Evolutionary conservation across 2,888 invertebrate genomes (phyloP), one percentile per base, ranked within the genome.

Genomic region (Netelia inedita): DNA sequence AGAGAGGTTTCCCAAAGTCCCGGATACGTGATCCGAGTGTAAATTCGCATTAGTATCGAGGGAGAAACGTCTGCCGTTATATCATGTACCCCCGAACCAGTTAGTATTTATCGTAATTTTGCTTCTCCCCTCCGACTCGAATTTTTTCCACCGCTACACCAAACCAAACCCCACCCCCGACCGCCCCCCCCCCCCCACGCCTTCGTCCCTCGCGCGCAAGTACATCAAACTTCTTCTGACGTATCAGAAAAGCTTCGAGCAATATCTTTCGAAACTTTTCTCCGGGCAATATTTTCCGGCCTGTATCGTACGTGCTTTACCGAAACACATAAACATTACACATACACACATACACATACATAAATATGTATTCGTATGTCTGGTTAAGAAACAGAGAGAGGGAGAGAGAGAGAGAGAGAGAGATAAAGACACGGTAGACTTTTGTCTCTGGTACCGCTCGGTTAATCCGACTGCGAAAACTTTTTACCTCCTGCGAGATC

Each of bases 71-170:
- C 16, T 28, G 35, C 59, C 23, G 73, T 78, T 82, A 78, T 69
- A 69, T 73, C 61, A 53, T 43, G 28, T 23, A 21, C 65, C 43
- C 41, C 46, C 23, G 66, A 35, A 43, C 57, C 68, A 61, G 9
- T 55, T n/a, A 63, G 73, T 83, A 79, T 83, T 83, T 79, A 83
- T 83, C 53, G 83, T 79, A 61, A 83, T 83, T 79, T 83, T 74
- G 23, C 55, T 21, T 65, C 63, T 53, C 61, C 19, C 57, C 57
- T 10, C 19, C 6, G 21, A 2, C 6, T 35, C 19, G 35, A 35
- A 35, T 35, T 6, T 35, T 35, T 35, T 35, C 35, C 35, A 35
- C 35, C 35, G 35, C 35, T 35, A 35, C 35, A 35, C 6, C 35
- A 6, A 35, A 35, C 35, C 35, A 35, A 6, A 53, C 57, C 73